Evolutionary conservation across 1,140 invertebrate species (phyloP), one percentile per base, ranked within the genome.

Genomic region (Ceratitis capitata): DNA sequence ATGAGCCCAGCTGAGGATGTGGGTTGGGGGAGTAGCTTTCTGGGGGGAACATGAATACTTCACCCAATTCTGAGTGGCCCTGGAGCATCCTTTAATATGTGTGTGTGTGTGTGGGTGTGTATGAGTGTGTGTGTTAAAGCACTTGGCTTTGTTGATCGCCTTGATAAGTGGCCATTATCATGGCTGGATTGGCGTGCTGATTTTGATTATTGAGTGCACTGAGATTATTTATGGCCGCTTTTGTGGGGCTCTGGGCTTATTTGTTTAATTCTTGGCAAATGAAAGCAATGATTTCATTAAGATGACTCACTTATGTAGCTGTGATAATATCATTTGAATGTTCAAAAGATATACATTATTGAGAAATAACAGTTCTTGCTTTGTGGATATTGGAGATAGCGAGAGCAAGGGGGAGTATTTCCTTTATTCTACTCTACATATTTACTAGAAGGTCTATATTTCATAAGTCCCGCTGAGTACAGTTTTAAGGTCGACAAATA

Each of bases 111-210:
- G n/a, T n/a, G n/a, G n/a, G n/a, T n/a, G n/a, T n/a, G n/a, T n/a
- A n/a, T n/a, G n/a, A n/a, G n/a, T n/a, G n/a, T 78, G 23, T 19
- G 69, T 39, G 39, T 26, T 9, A 78, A 47, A 78, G 3, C 69
- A 78, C 42, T 78, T 78, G 69, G 69, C 69, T 78, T 26, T 78
- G 69, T 78, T 78, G 69, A 78, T 78, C 42, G 69, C n/a, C 35
- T 32, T 78, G 69, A 78, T 78, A 78, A 78, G 69, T 45, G 69
- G 69, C 39, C 69, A 78, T 78, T 78, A 78, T 78, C 45, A 78
- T 78, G 69, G 69, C 6, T 45, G 69, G 39, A 78, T 78, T 47
- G 69, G 69, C 39, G 6, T 78, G 42, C 69, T 78, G 69, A 78
- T 78, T 78, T 78, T 42, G 39, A 78, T 78, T 78, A 78, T 78